Conservation (phyloP, 2,888 invertebrate species). For the Dicyrtoma fusca region DNA sequence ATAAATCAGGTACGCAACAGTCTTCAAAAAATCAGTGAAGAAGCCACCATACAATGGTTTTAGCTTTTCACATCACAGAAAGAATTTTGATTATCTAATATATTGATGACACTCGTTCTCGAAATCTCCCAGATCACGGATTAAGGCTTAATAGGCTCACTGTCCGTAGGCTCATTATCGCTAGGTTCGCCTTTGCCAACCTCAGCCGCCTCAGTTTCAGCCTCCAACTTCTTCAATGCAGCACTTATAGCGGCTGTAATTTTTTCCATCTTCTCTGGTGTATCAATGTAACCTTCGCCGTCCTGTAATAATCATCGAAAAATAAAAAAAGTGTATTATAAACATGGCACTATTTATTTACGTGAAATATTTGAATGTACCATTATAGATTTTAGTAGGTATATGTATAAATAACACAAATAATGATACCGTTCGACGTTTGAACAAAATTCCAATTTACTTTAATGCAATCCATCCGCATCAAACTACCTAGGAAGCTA, state of each 20-base stretch:
- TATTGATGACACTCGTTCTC: too few species aligned
- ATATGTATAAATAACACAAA: too few species aligned
- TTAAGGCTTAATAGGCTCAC: background rate
- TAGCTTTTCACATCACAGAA: constrained; percentile 8
- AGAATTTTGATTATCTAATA: background rate
- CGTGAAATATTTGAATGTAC: too few species aligned
- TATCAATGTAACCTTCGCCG: constrained; percentile 19
- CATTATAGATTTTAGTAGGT: too few species aligned
- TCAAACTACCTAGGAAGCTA: too few species aligned
- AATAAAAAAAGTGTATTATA: too few species aligned
- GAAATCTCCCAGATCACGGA: too few species aligned
- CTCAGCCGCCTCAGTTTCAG: background rate
- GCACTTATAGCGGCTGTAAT: background rate
- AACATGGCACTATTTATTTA: too few species aligned
- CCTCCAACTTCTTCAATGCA: background rate
- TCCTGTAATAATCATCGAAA: constrained; percentile 12
- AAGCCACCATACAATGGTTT: constrained; percentile 16
- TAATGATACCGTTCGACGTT: too few species aligned
- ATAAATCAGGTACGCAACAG: background rate
- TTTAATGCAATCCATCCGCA: too few species aligned
- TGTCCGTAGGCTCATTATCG: background rate
- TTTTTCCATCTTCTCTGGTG: constrained; percentile 18
- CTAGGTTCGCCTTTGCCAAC: background rate
- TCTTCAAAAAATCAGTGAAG: constrained; percentile 13
- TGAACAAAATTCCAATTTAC: too few species aligned